Base-by-base conservation (phyloP, 53 echinoderm and acorn worm species). In the Actinopyga echinites region DNA sequence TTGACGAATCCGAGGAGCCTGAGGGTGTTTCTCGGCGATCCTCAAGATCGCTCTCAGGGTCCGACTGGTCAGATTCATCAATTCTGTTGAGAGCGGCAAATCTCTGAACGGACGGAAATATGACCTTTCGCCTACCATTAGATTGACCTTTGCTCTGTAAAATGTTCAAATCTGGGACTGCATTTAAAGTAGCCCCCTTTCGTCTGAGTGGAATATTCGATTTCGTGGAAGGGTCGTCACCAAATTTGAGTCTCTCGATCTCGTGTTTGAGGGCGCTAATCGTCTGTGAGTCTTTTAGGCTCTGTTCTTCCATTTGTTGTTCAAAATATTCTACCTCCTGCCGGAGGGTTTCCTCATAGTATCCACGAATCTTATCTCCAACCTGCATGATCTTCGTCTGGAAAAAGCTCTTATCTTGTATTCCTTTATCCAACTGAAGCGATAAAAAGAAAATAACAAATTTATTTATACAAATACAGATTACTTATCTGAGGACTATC, bases 311-410 rank as follows among this genome's bases (percentile, higher is more conserved):
- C 22, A 95, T 83, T 62, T 95, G 95, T 61, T 95, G 79, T 65
- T 95, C 92, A 42, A 95, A 95, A 85, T 95, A 95, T 29, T 65
- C 78, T 31, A 95, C 89, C 40, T 95, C 95, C 60, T 95, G 82
- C 25, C 87, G 84, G 15, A 95, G 86, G 17, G 89, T 92, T 25
- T 89, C 92, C 25, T 92, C 92, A 34, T 92, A 95, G 73, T 87
- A 92, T 19, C 82, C 82, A 2, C 87, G 87, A 20, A 95, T 89
- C 58, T 92, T 95, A 53, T 89, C 89, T 31, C 89, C 92, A 4
- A 87, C 83, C 40, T 79, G 82, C 53, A 64, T 77, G 45, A 95
- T 87, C 71, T 92, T 92, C 8, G 82, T 77, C 19, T 82, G 75
- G 64, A 90, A 86, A 56, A 83, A 73, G 22, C 55, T 86, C 63